Base-by-base conservation (phyloP, 2,797 vertebrate species). In the Myioborus miniatus region DNA sequence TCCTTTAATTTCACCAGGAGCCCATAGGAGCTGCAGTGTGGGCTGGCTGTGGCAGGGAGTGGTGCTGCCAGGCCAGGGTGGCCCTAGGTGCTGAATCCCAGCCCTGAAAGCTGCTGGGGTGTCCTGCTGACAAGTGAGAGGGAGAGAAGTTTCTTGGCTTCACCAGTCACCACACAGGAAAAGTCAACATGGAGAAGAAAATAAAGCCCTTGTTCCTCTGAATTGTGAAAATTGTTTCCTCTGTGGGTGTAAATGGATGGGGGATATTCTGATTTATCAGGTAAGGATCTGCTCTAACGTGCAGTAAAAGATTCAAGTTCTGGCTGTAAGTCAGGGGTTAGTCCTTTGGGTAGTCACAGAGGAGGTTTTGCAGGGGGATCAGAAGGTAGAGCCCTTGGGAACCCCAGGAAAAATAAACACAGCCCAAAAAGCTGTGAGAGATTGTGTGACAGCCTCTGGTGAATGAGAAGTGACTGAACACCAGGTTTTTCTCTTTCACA, bases 401-500 rank as follows among this genome's bases (percentile, higher is more conserved):
- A 74, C 34, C 76, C 53, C 74, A 88, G 83, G 70, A 88, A 84
- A 94, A 95, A 93, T 90, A 96, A 95, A 95, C 91, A 92, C 2
- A 93, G 46, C 74, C 70, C 90, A 87, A 63, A 96, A 94, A 94
- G 80, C 83, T 93, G 85, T 78, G 84, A 95, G 89, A 92, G 92
- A 96, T 86, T 76, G 82, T 63, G 74, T 95, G 96, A 88, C 80
- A 91, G 92, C 63, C 92, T 79, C 87, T 90, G 67, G 85, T 96
- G 95, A 96, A 94, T 82, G 92, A 94, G 64, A 95, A 93, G 92
- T 92, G 93, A 83, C 78, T 50, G 88, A 91, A 92, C 92, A 90
- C 87, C 96, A 96, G 95, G 96, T 94, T 95, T 95, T 95, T 95
- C 90, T 95, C 95, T 95, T 91, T 92, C 90, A 83, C 92, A 95